phyloP scores from a whole-genome alignment of 2,888 invertebrate species.

The Tenthredo scrophulariae region DNA sequence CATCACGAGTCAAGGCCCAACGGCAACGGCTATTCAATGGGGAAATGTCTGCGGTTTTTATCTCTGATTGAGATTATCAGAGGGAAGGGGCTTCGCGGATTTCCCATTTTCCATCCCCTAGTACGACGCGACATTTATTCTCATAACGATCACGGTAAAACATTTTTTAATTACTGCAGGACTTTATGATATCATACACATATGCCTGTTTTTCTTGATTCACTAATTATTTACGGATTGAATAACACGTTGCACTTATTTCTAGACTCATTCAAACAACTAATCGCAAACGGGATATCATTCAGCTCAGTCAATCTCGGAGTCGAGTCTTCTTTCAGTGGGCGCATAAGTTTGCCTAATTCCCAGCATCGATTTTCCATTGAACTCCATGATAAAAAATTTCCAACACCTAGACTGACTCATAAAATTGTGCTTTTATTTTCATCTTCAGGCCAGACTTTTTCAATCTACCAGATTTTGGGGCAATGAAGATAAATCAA shows the following conservation, averaged over 20 bases:
- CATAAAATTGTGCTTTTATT: not conserved
- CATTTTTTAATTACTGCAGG: constrained; percentile 16
- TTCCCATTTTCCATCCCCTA: not conserved
- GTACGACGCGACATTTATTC: constrained; percentile 10
- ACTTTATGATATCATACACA: not conserved
- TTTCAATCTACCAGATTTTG: not conserved
- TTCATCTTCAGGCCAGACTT: not conserved
- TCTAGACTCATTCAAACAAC: not conserved
- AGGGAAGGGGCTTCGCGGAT: not conserved
- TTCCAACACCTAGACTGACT: not conserved
- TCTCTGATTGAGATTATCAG: constrained; percentile 38
- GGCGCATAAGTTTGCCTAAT: not conserved
- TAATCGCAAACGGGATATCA: not conserved
- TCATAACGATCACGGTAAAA: constrained; percentile 7
- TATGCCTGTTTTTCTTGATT: not conserved
- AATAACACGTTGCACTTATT: not conserved
- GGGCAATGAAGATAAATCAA: not conserved
- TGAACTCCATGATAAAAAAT: not conserved
- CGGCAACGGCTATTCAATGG: constrained; percentile 28
- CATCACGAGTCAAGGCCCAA: constrained; percentile 21
- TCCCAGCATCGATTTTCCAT: not conserved
- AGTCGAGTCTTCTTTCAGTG: not conserved
- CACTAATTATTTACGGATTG: not conserved
- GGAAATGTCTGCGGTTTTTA: constrained; percentile 32
- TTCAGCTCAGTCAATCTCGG: not conserved